phyloP scores from a whole-genome alignment of 2,797 vertebrate genomes.

The Alfaro cultratus region DNA sequence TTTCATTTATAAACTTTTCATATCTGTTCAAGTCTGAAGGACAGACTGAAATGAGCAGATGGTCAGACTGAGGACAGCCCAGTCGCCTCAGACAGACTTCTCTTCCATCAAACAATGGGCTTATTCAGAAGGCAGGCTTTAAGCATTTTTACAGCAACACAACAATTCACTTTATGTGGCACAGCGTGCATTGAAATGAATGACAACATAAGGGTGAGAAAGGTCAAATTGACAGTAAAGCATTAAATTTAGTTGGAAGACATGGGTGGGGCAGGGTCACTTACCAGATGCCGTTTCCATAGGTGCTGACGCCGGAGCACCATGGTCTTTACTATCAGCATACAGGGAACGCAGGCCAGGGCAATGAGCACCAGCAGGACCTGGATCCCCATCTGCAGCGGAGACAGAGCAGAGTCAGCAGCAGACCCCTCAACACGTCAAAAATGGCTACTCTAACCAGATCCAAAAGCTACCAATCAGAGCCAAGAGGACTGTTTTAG shows the following conservation, averaged over 20 bases:
- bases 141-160: conserved; percentile 71
- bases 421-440: not conserved
- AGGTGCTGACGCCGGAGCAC: conserved; percentile 94
- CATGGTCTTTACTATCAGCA: conserved; percentile 95
- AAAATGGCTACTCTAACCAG: not conserved
- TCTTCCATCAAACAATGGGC: not conserved
- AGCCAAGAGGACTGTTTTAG: too few species aligned
- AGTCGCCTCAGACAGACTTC: not conserved
- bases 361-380: conserved; percentile 94
- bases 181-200: conserved; percentile 64
- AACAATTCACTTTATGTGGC: conserved; percentile 54
- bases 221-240: conserved; percentile 50
- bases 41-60: not conserved
- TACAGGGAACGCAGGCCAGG: conserved; percentile 95
- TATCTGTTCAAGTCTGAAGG: not conserved
- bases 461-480: not conserved
- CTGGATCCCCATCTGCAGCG: conserved; percentile 90
- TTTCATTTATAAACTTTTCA: not conserved
- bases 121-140: conserved; percentile 71
- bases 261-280: conserved; percentile 67
- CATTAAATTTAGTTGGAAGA: not conserved
- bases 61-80: not conserved
- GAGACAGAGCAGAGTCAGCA: not conserved
- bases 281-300: conserved; percentile 94
- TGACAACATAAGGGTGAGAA: conserved; percentile 62